phyloP scores from a whole-genome alignment of 2,797 vertebrate genomes.

The Semaprochilodus insignis region DNA sequence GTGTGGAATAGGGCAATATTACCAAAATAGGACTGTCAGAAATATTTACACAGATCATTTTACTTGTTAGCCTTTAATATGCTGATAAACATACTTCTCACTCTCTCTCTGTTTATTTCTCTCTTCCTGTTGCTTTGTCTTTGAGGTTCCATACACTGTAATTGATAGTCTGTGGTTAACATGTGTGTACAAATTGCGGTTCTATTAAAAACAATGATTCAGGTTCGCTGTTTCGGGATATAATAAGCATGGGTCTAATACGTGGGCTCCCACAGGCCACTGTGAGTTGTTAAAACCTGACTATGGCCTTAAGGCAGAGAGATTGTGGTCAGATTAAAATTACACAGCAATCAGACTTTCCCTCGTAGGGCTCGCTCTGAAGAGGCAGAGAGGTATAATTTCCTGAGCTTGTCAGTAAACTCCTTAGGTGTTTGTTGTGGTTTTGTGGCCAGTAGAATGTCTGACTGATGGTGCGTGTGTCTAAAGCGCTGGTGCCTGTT shows the following conservation, averaged over 20 bases:
- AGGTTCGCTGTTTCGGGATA: background rate
- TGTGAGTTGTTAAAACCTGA: conserved; percentile 1
- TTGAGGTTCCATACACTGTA: background rate
- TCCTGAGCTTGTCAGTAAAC: background rate
- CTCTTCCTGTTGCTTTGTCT: conserved; percentile 9
- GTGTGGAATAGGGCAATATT: background rate
- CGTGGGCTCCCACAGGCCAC: background rate
- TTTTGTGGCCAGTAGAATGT: conserved; percentile 57
- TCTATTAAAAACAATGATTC: background rate
- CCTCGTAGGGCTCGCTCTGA: conserved; percentile 67
- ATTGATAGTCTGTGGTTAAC: background rate
- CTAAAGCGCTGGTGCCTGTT: conserved; percentile 13
- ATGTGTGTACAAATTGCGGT: background rate
- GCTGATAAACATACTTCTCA: background rate
- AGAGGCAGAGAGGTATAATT: conserved; percentile 63
- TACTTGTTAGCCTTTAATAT: too few relatives aligned
- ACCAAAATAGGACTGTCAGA: background rate
- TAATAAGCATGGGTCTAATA: background rate
- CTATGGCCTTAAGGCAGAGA: conserved; percentile 33
- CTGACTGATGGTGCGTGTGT: background rate
- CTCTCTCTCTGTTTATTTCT: background rate
- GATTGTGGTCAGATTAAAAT: conserved; percentile 67
- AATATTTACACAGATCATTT: background rate
- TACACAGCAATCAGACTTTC: conserved; percentile 66
- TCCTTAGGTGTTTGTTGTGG: conserved; percentile 51